These are phyloP conservation scores for Microtus ochrogaster DNA, from an alignment of 2,113 vertebrate species.

Conservation along the genomic window DNA sequence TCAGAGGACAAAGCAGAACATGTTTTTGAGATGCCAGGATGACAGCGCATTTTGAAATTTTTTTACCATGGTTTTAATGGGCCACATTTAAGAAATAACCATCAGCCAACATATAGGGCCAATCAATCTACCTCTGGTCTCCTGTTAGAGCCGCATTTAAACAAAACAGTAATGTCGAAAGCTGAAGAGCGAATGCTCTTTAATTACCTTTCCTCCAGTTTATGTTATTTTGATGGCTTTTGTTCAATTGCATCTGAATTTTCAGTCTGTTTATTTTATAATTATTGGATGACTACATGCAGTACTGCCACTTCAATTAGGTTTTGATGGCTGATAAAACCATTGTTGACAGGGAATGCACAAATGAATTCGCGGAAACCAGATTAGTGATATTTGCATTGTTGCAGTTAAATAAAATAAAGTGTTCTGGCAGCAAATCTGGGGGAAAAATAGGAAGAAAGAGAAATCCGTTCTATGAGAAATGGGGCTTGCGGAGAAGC, in stretches of 20 bases:
- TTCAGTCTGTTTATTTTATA: conserved; percentile 85
- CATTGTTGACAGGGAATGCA: conserved; percentile 80
- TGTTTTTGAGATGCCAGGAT: conserved; percentile 69
- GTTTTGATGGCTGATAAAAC: conserved; percentile 86
- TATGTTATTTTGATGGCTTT: conserved; percentile 79
- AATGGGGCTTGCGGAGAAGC: conserved; percentile 68
- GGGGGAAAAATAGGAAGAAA: neutral
- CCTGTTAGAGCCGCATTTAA: conserved; percentile 70
- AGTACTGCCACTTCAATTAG: conserved; percentile 85
- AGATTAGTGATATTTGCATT: conserved; percentile 82
- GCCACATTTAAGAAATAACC: conserved; percentile 74
- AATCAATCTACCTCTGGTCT: conserved; percentile 68
- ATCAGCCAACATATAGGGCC: conserved; percentile 65
- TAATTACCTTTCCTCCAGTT: conserved; percentile 85
- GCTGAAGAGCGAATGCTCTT: conserved; percentile 73
- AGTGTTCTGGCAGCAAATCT: conserved; percentile 76
- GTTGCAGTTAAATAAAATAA: conserved; percentile 83
- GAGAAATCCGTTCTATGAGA: conserved; percentile 73
- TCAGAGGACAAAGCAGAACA: conserved; percentile 76
- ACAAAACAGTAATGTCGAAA: conserved; percentile 76
- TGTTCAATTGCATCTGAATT: conserved; percentile 84
- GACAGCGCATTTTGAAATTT: conserved; percentile 58
- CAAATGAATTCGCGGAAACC: conserved; percentile 81
- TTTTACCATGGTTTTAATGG: conserved; percentile 76
- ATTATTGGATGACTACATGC: conserved; percentile 83